These are phyloP conservation scores for Lindbergichthys nudifrons DNA, from an alignment of 2,797 vertebrate genomes.

Conservation along the genomic window DNA sequence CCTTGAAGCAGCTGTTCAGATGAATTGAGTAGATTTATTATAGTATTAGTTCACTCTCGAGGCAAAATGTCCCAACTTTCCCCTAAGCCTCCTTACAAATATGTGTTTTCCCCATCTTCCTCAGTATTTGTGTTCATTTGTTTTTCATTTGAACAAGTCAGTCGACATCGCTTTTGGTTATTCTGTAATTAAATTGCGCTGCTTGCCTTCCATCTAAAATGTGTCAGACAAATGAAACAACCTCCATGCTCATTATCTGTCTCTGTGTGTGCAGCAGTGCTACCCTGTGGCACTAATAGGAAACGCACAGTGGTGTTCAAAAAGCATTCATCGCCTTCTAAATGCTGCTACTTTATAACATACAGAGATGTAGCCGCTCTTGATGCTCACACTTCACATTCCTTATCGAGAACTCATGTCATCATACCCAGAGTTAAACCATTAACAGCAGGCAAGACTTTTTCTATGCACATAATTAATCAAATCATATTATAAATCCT, in stretches of 20 bases:
- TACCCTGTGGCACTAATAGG: neutral
- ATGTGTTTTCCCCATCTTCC: neutral
- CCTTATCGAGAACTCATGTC: neutral
- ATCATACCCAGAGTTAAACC: neutral
- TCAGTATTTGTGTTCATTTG: neutral
- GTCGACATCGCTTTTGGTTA: neutral
- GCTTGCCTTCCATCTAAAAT: neutral
- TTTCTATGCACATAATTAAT: constrained; percentile 14
- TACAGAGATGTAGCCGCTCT: too few relatives aligned
- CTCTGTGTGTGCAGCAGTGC: neutral
- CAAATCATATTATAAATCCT: neutral
- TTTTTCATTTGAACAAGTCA: neutral
- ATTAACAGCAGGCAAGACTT: constrained; percentile 18
- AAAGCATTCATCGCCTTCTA: neutral
- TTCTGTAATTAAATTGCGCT: neutral
- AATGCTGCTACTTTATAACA: too few relatives aligned
- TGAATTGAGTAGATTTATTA: neutral
- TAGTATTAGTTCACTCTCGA: neutral
- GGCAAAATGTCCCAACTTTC: neutral
- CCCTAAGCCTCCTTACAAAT: neutral
- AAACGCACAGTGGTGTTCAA: neutral
- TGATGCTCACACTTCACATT: neutral
- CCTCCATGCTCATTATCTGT: neutral
- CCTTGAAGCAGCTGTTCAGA: constrained; percentile 14
- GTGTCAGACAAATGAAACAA: neutral